A percentile compares a stretch with the other conserved stretches of the same genome.
Evolutionary conservation across 2,888 invertebrate species (phyloP).

Genomic region (Altica lythri): DNA sequence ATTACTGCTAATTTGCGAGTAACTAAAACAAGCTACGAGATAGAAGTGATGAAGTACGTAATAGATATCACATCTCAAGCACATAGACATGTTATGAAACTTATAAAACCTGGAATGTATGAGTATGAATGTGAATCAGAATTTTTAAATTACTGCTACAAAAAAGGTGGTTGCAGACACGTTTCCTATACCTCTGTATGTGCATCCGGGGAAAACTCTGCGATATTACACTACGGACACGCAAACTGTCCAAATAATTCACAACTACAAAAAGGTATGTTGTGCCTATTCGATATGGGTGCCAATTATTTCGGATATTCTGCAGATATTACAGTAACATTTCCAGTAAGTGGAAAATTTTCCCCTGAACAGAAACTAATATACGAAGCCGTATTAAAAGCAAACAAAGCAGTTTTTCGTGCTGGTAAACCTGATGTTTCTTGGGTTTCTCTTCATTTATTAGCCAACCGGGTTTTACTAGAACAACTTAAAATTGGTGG

Average conservation of each 20-base stretch:
- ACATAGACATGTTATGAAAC: slow-evolving; percentile 88
- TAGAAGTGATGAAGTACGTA: slow-evolving; percentile 89
- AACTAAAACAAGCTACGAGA: slow-evolving; percentile 79
- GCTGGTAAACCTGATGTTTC: slow-evolving; percentile 85
- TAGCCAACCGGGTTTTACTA: slow-evolving; percentile 80
- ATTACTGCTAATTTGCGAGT: slow-evolving; percentile 89
- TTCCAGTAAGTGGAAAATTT: slow-evolving; percentile 94
- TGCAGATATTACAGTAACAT: slow-evolving; percentile 96
- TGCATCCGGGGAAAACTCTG: slow-evolving; percentile 86
- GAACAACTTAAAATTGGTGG: slow-evolving; percentile 76
- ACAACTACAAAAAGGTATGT: slow-evolving; percentile 78
- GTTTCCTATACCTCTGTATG: slow-evolving; percentile 96
- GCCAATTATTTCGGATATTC: slow-evolving; percentile 95
- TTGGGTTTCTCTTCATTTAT: slow-evolving; percentile 93
- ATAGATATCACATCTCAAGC: slow-evolving; percentile 91
- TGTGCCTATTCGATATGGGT: slow-evolving; percentile 98
- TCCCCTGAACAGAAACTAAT: slow-evolving; percentile 86
- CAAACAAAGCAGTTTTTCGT: slow-evolving; percentile 81
- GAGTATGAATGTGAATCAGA: slow-evolving; percentile 86
- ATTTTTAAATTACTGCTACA: slow-evolving; percentile 86
- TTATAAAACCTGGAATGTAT: slow-evolving; percentile 71
- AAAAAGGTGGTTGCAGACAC: slow-evolving; percentile 86
- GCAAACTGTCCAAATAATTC: slow-evolving; percentile 91
- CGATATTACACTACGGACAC: slow-evolving; percentile 95
- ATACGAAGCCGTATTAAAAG: slow-evolving; percentile 86